A percentile compares a stretch with the other conserved stretches of the same genome.
Evolutionary conservation across 2,797 vertebrate species (phyloP).

Genomic region (Dipus sagitta): DNA sequence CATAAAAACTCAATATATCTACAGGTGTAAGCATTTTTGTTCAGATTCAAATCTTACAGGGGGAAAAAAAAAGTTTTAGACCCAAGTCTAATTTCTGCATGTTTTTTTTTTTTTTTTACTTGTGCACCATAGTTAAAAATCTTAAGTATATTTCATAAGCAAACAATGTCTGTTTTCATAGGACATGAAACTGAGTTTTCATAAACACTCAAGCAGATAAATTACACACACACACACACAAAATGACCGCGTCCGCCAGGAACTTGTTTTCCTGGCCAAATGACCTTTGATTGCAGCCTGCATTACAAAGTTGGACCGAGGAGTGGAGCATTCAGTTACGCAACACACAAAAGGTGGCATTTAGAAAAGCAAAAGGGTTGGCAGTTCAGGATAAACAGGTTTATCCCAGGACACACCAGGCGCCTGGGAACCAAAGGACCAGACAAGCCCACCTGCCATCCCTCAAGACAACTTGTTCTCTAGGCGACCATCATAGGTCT

Average conservation of each 20-base stretch:
- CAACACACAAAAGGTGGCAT: background rate
- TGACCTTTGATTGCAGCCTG: slow-evolving; percentile 5
- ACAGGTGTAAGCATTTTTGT: background rate
- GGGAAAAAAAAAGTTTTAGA: background rate
- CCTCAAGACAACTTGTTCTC: background rate
- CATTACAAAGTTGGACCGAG: background rate
- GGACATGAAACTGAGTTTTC: background rate
- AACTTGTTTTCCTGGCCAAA: background rate
- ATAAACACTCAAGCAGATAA: background rate
- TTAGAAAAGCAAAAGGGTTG: background rate
- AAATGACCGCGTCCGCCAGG: background rate
- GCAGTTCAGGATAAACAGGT: slow-evolving; percentile 14
- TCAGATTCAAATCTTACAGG: background rate
- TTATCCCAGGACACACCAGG: slow-evolving; percentile 8
- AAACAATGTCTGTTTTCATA: background rate
- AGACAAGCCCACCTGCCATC: background rate
- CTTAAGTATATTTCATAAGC: background rate
- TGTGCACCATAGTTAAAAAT: background rate
- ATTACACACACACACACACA: background rate
- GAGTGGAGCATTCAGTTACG: background rate
- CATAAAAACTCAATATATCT: background rate
- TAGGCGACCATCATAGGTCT: background rate
- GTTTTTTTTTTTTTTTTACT: background rate
- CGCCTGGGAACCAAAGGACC: background rate
- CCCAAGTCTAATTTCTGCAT: background rate